Evolutionary conservation across 2,113 vertebrate genomes (phyloP).

Genomic region (Herpailurus yagouaroundi): DNA sequence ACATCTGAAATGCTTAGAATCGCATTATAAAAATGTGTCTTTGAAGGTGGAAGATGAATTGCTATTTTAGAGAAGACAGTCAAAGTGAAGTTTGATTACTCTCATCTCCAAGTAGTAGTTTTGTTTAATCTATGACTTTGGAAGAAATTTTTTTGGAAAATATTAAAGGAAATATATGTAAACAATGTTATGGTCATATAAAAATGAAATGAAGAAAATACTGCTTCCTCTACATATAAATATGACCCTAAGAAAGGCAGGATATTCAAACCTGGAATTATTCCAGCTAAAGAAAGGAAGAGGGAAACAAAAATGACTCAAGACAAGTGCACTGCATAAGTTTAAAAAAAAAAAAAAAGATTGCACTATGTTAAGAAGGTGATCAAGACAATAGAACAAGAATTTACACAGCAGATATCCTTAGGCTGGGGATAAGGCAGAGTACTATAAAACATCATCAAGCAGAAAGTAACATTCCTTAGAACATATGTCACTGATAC

Average conservation of each 20-base stretch:
- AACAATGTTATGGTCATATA: conserved; percentile 19
- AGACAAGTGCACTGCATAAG: not conserved
- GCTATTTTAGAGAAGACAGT: not conserved
- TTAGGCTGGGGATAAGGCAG: not conserved
- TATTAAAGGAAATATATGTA: not conserved
- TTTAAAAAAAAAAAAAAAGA: not conserved
- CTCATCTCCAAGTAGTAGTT: not conserved
- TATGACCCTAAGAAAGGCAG: not conserved
- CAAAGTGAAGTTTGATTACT: not conserved
- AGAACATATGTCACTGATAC: not conserved
- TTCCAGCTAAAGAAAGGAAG: not conserved
- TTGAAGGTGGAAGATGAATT: not conserved
- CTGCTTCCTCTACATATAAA: not conserved
- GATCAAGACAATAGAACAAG: not conserved
- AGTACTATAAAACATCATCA: not conserved
- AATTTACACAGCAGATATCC: not conserved
- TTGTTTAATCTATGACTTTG: not conserved
- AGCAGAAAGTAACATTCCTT: not conserved
- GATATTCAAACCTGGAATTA: conserved; percentile 4
- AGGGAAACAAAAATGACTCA: not conserved
- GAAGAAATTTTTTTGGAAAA: not conserved
- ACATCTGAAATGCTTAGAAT: not conserved
- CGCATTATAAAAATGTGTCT: not conserved
- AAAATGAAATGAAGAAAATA: not conserved
- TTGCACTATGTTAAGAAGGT: not conserved